phyloP scores from a whole-genome alignment of 2,113 vertebrate genomes.

The Leucoraja erinaceus region DNA sequence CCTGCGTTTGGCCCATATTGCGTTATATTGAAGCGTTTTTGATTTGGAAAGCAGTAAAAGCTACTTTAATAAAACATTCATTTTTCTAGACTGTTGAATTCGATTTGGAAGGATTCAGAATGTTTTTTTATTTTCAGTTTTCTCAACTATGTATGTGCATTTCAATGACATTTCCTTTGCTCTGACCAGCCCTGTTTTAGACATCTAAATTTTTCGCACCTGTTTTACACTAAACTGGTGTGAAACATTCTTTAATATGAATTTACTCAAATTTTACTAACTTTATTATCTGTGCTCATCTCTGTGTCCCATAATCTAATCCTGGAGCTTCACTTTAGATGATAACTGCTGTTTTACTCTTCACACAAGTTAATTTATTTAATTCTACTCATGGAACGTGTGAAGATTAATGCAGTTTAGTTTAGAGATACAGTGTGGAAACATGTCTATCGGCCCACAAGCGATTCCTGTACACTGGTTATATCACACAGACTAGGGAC shows the following conservation, averaged over 20 bases:
- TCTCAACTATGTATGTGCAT: not conserved
- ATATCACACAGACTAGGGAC: no score
- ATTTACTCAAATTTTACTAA: not conserved
- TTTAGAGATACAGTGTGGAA: no score
- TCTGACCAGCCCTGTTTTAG: not conserved
- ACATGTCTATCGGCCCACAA: no score
- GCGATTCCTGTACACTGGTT: no score
- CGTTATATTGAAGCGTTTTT: not conserved
- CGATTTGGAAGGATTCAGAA: not conserved
- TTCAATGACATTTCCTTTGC: not conserved
- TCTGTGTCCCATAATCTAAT: not conserved
- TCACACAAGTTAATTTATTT: not conserved
- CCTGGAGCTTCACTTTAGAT: not conserved
- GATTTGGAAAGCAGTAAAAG: not conserved
- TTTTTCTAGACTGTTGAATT: not conserved
- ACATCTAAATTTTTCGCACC: not conserved
- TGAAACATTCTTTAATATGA: not conserved
- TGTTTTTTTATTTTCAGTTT: no score
- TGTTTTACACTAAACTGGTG: not conserved
- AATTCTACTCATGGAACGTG: not conserved
- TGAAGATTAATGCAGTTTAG: not conserved
- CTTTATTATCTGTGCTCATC: not conserved
- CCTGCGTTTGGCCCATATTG: no score
- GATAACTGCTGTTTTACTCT: not conserved
- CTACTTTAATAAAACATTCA: not conserved